Evolutionary conservation across 2,113 vertebrate genomes (phyloP), one percentile per base, ranked within the genome.

Genomic region (Blennius ocellaris): DNA sequence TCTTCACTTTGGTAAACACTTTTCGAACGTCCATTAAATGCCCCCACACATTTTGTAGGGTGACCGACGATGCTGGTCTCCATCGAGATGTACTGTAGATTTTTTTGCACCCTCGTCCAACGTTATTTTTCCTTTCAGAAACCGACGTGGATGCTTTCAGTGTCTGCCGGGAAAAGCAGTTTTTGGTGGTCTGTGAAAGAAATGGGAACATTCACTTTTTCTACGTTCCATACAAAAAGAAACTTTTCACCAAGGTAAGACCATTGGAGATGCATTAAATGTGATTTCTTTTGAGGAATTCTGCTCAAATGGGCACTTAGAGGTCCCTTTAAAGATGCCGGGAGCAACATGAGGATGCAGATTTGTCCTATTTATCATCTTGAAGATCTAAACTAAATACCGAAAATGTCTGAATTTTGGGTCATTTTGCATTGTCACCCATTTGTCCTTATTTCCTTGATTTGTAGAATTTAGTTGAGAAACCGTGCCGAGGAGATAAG

Each of bases 131-230:
- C 64, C 70, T 87, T 90, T 45, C 90, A 99, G 98, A 97, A 53
- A 94, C 94, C 0, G 62, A 94, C 1, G 97, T 99, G 81, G 97
- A 99, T 80, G 93, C 96, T 0, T 95, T 95, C 71, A 95, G 93
- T 0, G 85, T 95, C 9, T 98, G 96, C 84, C 94, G 95, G 67
- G 92, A 95, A 30, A 96, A 95, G 37, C 90, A 92, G 3, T 99
- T 99, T 90, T 89, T 99, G 82, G 86, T 97, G 43, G 95, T 97
- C 1, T 97, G 97, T 14, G 97, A 99, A 90, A 96, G 95, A 94
- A 98, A 93, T 66, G 97, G 98, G 78, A 96, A 95, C 57, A 80
- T 99, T 16, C 96, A 98, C 79, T 93, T 99, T 37, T 93, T 99
- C 72, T 96, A 96, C 50, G 93, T 98, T 6, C 94, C 95, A 7